phyloP scores from a whole-genome alignment of 2,113 vertebrate species.

The Fregetta grallaria region DNA sequence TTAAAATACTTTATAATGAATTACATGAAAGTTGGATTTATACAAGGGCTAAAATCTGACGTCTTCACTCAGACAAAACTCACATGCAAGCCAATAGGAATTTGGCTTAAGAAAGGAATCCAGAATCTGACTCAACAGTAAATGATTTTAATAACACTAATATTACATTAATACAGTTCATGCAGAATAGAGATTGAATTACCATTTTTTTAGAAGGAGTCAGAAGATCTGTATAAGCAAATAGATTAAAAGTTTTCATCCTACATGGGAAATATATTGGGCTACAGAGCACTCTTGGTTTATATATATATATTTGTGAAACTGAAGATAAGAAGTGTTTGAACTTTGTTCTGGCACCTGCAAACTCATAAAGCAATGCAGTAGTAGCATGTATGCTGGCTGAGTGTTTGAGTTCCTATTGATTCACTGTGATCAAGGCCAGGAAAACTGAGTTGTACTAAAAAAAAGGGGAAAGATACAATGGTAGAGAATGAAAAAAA shows the following conservation, averaged over 20 bases:
- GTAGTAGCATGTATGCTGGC: background rate
- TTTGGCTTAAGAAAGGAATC: background rate
- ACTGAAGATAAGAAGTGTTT: background rate
- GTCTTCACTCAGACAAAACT: background rate
- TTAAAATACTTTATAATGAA: background rate
- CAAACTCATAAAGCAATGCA: background rate
- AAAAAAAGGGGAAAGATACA: background rate
- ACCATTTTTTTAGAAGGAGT: background rate
- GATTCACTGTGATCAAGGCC: background rate
- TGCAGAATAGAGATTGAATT: background rate
- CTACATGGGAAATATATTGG: background rate
- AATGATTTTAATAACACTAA: background rate
- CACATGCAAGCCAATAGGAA: background rate
- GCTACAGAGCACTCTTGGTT: background rate
- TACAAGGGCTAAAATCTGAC: background rate
- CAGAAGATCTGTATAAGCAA: background rate
- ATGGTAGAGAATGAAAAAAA: background rate
- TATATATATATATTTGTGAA: background rate
- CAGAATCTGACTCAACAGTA: background rate
- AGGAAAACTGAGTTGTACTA: background rate
- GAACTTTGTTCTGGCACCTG: background rate
- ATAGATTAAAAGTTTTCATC: background rate
- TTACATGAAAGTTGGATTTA: background rate
- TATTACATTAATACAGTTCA: background rate
- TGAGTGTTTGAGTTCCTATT: background rate